Base-by-base conservation (phyloP, 2,888 invertebrate species). In the Strigamia transsilvanica region DNA sequence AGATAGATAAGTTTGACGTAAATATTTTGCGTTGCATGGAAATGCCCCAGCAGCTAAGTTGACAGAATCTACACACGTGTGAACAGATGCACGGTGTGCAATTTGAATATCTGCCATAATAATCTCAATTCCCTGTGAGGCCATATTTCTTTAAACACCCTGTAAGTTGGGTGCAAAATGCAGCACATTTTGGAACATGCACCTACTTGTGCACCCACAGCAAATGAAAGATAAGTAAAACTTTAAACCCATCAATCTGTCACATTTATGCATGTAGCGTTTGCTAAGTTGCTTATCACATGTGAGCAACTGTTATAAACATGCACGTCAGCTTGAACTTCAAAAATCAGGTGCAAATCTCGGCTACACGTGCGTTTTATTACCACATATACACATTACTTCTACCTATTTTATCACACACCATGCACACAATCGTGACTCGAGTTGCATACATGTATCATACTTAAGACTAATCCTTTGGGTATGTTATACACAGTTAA, bases 241-340 rank as follows among this genome's bases (percentile, higher is more conserved):
- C 46, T 46, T 46, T 3, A 46, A 46, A n/a, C 46, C 46, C 46
- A 46, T 46, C 46, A 46, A 46, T 46, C 46, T 46, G 46, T 46
- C 46, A 46, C 46, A 10, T 46, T 46, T 46, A 46, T 46, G 46
- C 46, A 46, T 46, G 46, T 46, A 46, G 12, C 13, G 12, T 46
- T 61, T 23, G 61, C 18, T 61, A 61, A 61, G 61, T 61, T 61
- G 61, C 61, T 61, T 61, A 61, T 61, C 61, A 61, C 61, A 61
- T 10, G 23, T 61, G 61, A 21, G 23, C 61, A 61, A 61, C 21
- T 46, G 23, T n/a, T 61, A 61, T 61, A 61, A 61, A 61, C 61
- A 61, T 18, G 61, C 10, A 61, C 21, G 18, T 21, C 61, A 61
- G 61, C 61, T 61, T 61, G 23, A 61, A 61, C 18, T 18, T 15